Percentiles rank a stretch among this genome's conserved stretches.
Conservation (phyloP, 2,797 vertebrate species). For the Notolepis coatsorum region DNA sequence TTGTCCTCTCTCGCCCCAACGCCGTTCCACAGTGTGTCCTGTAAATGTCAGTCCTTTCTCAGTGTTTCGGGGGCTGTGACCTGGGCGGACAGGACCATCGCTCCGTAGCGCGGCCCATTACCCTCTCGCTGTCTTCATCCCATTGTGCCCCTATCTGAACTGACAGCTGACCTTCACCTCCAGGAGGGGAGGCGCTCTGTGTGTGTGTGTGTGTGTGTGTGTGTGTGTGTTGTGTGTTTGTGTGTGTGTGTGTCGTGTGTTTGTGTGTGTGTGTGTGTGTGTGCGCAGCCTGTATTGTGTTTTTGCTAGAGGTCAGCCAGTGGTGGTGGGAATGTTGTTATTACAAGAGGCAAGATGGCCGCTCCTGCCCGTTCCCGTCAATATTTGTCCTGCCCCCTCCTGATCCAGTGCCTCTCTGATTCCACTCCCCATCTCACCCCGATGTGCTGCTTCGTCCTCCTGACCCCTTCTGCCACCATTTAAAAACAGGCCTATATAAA, state of each 20-base stretch:
- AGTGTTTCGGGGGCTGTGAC: background rate
- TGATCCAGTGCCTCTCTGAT: too few species aligned
- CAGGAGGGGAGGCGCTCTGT: background rate
- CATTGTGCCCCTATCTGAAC: background rate
- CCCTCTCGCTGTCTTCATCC: background rate
- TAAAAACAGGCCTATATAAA: conserved; percentile 22
- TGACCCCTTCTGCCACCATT: too few species aligned
- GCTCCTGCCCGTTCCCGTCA: too few species aligned
- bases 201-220: background rate
- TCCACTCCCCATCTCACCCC: too few species aligned
- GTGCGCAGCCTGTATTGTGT: background rate
- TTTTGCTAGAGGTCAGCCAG: background rate
- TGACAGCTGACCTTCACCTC: conserved; percentile 22
- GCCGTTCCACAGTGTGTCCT: background rate
- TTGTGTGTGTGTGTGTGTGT: background rate
- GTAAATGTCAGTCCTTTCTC: background rate
- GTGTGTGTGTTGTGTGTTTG: background rate
- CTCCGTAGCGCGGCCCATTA: background rate
- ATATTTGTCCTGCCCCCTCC: too few species aligned
- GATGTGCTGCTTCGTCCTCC: too few species aligned
- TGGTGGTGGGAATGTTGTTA: background rate
- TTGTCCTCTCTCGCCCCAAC: background rate
- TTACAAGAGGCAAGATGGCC: too few species aligned
- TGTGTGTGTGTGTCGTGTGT: background rate
- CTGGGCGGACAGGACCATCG: background rate